Evolutionary conservation across 2,113 vertebrate genomes (phyloP), one percentile per base, ranked within the genome.

Genomic region (Aphyosemion australe): DNA sequence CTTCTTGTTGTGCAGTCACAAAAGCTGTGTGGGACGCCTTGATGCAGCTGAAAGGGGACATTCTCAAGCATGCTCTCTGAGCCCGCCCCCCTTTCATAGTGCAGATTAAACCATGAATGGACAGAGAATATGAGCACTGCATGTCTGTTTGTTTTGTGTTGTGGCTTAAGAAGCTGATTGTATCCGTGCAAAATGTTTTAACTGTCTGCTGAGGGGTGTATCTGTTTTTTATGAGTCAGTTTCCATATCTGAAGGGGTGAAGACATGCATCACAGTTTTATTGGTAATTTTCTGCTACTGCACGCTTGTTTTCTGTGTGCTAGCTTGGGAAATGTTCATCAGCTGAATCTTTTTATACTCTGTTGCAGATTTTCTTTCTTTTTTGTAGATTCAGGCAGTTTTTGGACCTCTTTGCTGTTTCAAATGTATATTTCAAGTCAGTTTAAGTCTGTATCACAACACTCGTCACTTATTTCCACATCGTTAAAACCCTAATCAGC

Each of bases 1-100:
- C 75, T 80, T 76, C 82, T 84, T 88, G 86, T 86, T 75, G 81
- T 72, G 7, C 78, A n/a, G 76, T 81, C 73, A 88, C 88, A 83
- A 81, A 87, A 84, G 86, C 83, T n/a, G 68, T 73, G 88, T 67
- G 81, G 78, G 85, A 70, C 60, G 67, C 78, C 65, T 65, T 56
- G 77, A 64, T 74, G 79, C 69, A 18, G 55, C 86, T 89, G 80
- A 85, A 86, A 80, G 87, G 85, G 82, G 78, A 74, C 68, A 59
- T 82, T 84, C 77, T 87, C 79, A 74, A 82, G 87, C 87, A 89
- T 90, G 89, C 69, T 84, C 82, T 84, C 66, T 83, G 64, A 80
- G 82, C 62, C 50, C 46, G 15, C 64, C 78, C 53, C 66, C 69
- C 59, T 77, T 70, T 80, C 63, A 72, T 52, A 65, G 76, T 65